Base-by-base conservation (phyloP, 2,797 vertebrate species). In the Nyctalus aviator region DNA sequence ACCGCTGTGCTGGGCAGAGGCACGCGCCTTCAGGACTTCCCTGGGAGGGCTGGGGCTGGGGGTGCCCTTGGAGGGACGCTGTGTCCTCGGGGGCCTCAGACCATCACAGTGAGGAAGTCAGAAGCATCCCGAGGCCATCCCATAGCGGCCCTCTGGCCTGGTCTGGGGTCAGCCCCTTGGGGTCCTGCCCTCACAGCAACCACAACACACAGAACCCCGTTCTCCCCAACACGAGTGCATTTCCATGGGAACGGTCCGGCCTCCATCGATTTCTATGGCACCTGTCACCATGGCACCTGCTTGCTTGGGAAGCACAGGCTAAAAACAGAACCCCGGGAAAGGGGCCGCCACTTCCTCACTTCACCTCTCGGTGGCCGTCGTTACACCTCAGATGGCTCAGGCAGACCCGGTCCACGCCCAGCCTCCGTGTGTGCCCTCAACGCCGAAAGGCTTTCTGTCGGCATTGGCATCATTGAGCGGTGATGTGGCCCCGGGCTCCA, bases 251-350 rank as follows among this genome's bases (percentile, higher is more conserved):
- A 97, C 93, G 0, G 92, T 77, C 72, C 14, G 2, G 90, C 94
- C 93, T 85, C 81, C 79, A 62, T 93, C 94, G 86, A 96, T 97
- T 90, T 96, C 96, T 96, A 95, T 95, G 96, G 88, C 35, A 94
- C 79, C 94, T 71, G 32, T 97, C 96, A 94, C 97, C 97, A 96
- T 97, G 96, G 90, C 83, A 94, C 95, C 96, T 95, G 41, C 91
- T 89, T 71, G 85, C 88, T 94, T 92, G 81, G 94, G 93, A 96
- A 96, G 94, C 95, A 94, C 81, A 57, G 78, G 95, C 97, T 97
- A 95, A 97, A 97, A 96, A 89, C 75, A 48, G 97, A 94, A 86
- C 81, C 25, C 5, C 25, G 32, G 46, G 77, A n/a, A 46, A 68
- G 68, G 89, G 20, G 73, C 41, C 14, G 14, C 27, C 41, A 21